A percentile compares a stretch with the other conserved stretches of the same genome.
Evolutionary conservation across 2,113 vertebrate species (phyloP).

Genomic region (Rissa tridactyla): DNA sequence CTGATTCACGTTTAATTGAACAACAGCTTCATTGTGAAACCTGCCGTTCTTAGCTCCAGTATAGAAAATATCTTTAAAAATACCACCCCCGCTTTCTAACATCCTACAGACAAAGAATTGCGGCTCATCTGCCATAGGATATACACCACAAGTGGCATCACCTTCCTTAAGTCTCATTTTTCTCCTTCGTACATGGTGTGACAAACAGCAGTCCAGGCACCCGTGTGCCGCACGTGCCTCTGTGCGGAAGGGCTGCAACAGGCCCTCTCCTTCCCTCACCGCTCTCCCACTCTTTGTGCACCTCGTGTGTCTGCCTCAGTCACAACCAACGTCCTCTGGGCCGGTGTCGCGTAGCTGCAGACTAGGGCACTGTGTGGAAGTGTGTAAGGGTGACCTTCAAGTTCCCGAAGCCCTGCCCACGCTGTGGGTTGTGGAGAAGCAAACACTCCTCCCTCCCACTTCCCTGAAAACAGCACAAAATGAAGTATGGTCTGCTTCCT

Average conservation of each 20-base stretch:
- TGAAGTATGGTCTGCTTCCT: background rate
- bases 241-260: background rate
- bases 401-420: background rate
- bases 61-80: conserved; percentile 41
- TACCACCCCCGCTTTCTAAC: background rate
- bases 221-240: background rate
- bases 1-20: conserved; percentile 24
- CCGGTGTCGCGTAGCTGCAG: fast-evolving
- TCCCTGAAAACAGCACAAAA: background rate
- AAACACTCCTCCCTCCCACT: background rate
- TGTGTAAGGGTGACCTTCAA: background rate
- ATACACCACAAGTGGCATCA: background rate
- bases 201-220: background rate
- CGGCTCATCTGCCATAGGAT: conserved; percentile 6
- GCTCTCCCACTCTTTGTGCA: fast-evolving
- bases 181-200: fast-evolving
- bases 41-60: conserved; percentile 34
- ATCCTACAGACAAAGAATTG: conserved; percentile 17
- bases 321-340: fast-evolving
- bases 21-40: conserved; percentile 54
- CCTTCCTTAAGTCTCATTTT: background rate
- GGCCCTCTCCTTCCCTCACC: background rate
- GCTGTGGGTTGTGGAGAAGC: background rate
- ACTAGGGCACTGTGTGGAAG: background rate
- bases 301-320: background rate